Evolutionary conservation across 1,140 invertebrate species (phyloP).

Genomic region (Musca domestica): DNA sequence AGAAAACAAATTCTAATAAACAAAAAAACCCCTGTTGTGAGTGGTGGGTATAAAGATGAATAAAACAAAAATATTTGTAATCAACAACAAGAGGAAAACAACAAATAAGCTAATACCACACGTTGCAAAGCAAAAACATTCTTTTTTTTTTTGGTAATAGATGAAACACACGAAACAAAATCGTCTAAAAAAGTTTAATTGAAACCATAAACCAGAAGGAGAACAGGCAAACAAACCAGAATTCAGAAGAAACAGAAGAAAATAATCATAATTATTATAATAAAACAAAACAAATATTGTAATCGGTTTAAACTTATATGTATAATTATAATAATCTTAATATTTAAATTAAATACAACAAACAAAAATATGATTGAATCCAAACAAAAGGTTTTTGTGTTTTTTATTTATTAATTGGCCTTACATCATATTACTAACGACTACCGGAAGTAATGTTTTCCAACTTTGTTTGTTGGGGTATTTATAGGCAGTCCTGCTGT

Average conservation of each 20-base stretch:
- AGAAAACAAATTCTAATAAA: conserved; percentile 32
- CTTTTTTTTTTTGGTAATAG: neutral
- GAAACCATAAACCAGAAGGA: conserved; percentile 9
- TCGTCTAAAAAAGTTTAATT: neutral
- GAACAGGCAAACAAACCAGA: neutral
- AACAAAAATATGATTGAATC: conserved; percentile 51
- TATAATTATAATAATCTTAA: conserved; percentile 54
- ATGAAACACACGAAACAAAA: conserved; percentile 4
- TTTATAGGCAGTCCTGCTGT: no score
- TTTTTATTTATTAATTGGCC: neutral
- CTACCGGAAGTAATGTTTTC: no score
- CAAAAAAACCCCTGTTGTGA: no score
- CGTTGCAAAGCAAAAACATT: conserved; percentile 26
- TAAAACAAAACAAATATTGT: conserved; percentile 44
- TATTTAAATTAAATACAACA: conserved; percentile 54
- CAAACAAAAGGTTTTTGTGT: conserved; percentile 33
- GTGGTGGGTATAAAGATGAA: no score
- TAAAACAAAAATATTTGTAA: no score
- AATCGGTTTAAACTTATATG: conserved; percentile 55
- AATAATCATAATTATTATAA: conserved; percentile 36
- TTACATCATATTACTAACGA: no score
- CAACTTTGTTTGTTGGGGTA: no score
- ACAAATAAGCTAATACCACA: neutral
- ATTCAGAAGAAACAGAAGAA: conserved; percentile 15
- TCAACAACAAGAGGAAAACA: no score